Base-by-base conservation (phyloP, 92 coral and sea anemone genomes). In the Parazoanthus swiftii region DNA sequence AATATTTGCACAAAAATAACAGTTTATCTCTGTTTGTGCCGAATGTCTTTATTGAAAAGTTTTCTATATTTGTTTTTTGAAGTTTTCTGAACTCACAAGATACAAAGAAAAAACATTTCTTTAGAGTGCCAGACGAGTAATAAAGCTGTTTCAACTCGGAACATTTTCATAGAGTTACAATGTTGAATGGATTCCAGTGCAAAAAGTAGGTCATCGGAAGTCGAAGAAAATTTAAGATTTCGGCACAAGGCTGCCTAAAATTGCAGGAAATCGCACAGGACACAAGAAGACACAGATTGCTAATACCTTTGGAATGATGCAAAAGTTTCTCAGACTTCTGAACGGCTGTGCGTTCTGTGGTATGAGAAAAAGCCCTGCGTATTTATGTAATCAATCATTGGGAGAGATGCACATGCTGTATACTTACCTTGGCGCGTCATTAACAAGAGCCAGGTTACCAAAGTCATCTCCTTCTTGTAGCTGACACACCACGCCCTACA, bases 401-500 rank as follows among this genome's bases (percentile, higher is more conserved):
- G 74, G 75, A 0, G 26, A 42, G 50, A 14, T 13, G 59, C 16
- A 43, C 70, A 20, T 21, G 8, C 26, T 63, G 26, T 14, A 46
- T 88, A 91, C 33, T 29, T 29, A 29, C 98, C 98, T 91, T 42
- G 95, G 88, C n/a, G 95, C 94, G 50, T 95, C 89, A 86, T 95
- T 95, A 79, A 92, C 95, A 25, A 95, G 85, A 7, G 98, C 93
- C 4, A 95, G 94, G 75, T 92, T 94, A 42, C 98, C 98, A 83
- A 94, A 94, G 59, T 93, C 98, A 51, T 94, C 95, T 78, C 98
- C 95, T 20, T 90, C 93, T 20, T 92, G 85, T 43, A 94, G 91
- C 81, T 94, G 98, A 66, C 94, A 94, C 16, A 94, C 98, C 74
- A 89, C 93, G 8, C 98, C 98, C 98, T 94, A 8, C 33, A 38